Evolutionary conservation across 2,888 invertebrate species (phyloP).

Genomic region (Balanococcus diminutus): DNA sequence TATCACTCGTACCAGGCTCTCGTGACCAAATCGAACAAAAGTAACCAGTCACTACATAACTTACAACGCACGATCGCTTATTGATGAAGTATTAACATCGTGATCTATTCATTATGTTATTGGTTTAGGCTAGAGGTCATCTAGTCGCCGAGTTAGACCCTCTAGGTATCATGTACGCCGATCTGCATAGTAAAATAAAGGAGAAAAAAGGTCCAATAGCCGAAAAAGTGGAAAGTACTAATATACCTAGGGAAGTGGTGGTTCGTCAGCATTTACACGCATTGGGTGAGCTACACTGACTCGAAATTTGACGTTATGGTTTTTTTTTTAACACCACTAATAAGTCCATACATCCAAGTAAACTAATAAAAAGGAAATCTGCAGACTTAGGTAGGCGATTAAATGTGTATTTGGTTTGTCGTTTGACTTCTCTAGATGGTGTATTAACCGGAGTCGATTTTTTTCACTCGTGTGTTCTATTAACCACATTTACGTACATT

Average conservation of each 20-base stretch:
- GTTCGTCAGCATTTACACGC: conserved; percentile 67
- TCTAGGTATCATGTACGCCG: conserved; percentile 82
- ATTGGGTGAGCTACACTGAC: conserved; percentile 66
- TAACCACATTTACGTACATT: not conserved
- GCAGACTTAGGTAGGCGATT: not conserved
- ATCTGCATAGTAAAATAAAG: conserved; percentile 66
- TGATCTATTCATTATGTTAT: conserved; percentile 25
- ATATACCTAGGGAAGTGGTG: conserved; percentile 67
- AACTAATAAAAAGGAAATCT: not conserved
- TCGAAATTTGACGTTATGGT: not conserved
- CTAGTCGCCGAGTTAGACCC: conserved; percentile 93
- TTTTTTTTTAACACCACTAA: not conserved
- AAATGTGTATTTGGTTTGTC: not conserved
- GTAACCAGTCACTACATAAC: not conserved
- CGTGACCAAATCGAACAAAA: not conserved
- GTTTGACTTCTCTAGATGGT: not conserved
- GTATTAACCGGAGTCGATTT: not conserved
- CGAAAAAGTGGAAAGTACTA: conserved; percentile 57
- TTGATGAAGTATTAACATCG: not conserved
- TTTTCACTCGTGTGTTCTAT: not conserved
- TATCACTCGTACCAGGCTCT: not conserved
- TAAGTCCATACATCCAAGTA: not conserved
- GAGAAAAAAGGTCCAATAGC: conserved; percentile 60
- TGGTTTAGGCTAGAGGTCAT: conserved; percentile 85
- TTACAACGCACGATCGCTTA: not conserved